Base-by-base conservation (phyloP, 2,797 vertebrate genomes). In the Fringilla coelebs region DNA sequence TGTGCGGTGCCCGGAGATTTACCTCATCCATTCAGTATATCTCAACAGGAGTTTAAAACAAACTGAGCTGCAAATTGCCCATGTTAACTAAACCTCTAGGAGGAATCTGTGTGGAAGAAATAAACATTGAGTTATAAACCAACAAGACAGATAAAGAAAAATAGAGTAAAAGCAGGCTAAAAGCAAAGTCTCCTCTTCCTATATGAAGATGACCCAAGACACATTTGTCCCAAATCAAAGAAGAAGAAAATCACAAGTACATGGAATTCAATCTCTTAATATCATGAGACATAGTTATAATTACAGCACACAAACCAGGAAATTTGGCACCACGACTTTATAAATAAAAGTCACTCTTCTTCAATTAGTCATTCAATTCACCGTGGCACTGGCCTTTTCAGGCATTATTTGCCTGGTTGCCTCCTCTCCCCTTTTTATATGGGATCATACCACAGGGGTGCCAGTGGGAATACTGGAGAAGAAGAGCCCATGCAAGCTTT, bases 1-100 rank as follows among this genome's bases (percentile, higher is more conserved):
- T 95, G 94, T 84, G 85, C 66, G 77, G 80, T 80, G 89, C 92
- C 95, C 45, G 2, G 66, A 95, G 93, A 83, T 89, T 78, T 94
- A 96, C 84, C 79, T 94, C 76, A 84, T 48, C 32, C 72, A 88
- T 78, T 75, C 85, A 49, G 18, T 58, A 10, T 61, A 93, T 79
- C 87, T 89, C 67, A 55, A 34, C 73, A 91, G 73, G 89, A 93
- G 52, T 91, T 95, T 78, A 66, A 89, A 94, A 94, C 85, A 95
- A 86, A 93, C 90, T 6, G 22, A 88, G 40, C 54, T 70, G 83
- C 48, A 74, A 94, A 93, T 88, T 78, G 41, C 48, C 68, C 29
- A 26, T 28, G 17, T 61, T 68, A 93, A 76, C 78, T 75, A 84
- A 94, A 75, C 31, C 74, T 90, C 75, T 31, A 41, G n/a, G 32